Evolutionary conservation across 1,140 invertebrate genomes (phyloP), one percentile per base, ranked within the genome.

Genomic region (Sitobion miscanthi): DNA sequence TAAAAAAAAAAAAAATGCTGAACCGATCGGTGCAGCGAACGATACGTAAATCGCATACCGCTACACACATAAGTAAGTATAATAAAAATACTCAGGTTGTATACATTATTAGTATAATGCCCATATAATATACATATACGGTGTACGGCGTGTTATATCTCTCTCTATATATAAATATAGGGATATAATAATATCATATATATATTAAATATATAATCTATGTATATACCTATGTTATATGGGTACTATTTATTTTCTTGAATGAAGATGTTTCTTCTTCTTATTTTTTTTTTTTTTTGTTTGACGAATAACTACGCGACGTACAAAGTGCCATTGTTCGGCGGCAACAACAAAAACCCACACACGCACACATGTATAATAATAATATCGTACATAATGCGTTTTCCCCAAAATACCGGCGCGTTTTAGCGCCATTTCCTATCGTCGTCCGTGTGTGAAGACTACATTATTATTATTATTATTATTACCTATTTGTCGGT

Each of bases 351-450:
- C 47, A 88, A 88, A 49, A 88, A 88, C 86, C 30, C 30, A 88
- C 30, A 52, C 86, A n/a, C n/a, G 21, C 38, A 5, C 69, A n/a
- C 14, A 25, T 45, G n/a, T 47, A 47, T 9, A 42, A 42, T 42
- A 42, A 47, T 47, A 47, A 47, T 47, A 47, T 47, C 45, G 30
- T 11, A 1, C 17, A 30, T 47, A 45, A 47, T 87, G 45, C 85
- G 42, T 45, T 45, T 87, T 87, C 25, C 25, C 42, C 85, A n/a
- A 90, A 57, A 90, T 90, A 90, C 49, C 88, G 85, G 25, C 8
- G 52, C 88, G 35, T 90, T 90, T 90, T 90, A 90, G 88, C 88
- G 88, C 88, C 88, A 38, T 90, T 90, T 90, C 87, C 11, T 30
- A 77, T 87, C 85, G 85, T 49, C 85, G 85, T 14, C 83, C 20